These are phyloP conservation scores for Fistularia commersonii DNA, from an alignment of 2,797 vertebrate genomes.

Conservation along the genomic window DNA sequence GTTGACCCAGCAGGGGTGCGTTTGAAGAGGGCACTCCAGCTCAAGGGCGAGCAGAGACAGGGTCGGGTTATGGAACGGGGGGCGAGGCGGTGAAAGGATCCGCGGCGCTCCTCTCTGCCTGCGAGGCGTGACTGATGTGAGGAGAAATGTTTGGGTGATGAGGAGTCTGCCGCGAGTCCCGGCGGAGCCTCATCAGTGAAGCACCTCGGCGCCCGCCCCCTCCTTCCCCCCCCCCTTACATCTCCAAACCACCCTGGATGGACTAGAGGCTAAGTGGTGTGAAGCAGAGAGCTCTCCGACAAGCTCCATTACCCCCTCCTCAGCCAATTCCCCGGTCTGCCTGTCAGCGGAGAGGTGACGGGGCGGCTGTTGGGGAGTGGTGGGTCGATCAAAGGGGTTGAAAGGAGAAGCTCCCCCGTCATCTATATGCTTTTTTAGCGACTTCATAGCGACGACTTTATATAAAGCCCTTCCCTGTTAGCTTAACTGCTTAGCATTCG, in stretches of 20 bases:
- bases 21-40: conserved; percentile 36
- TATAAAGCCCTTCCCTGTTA: conserved; percentile 26
- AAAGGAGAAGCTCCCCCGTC: conserved; percentile 22
- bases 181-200: conserved; percentile 59
- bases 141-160: conserved; percentile 78
- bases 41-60: conserved; percentile 14
- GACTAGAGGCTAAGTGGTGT: conserved; percentile 74
- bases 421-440: conserved; percentile 17
- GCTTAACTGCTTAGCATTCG: neutral
- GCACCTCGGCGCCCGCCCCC: conserved; percentile 16
- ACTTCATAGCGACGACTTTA: conserved; percentile 26
- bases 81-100: conserved; percentile 19
- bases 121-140: conserved; percentile 67
- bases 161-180: conserved; percentile 58
- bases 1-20: conserved; percentile 53
- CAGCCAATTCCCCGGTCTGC: conserved; percentile 55
- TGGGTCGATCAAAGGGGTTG: conserved; percentile 45
- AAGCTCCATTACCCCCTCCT: conserved; percentile 75
- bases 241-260: conserved; percentile 37
- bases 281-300: conserved; percentile 70
- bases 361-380: conserved; percentile 36
- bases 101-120: conserved; percentile 41
- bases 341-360: conserved; percentile 68
- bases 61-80: conserved; percentile 25
- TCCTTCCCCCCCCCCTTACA: conserved; percentile 17